Percentiles rank a stretch among this genome's conserved stretches.
phyloP scores from a whole-genome alignment of 2,888 invertebrate species.

The Deroplatys truncata region DNA sequence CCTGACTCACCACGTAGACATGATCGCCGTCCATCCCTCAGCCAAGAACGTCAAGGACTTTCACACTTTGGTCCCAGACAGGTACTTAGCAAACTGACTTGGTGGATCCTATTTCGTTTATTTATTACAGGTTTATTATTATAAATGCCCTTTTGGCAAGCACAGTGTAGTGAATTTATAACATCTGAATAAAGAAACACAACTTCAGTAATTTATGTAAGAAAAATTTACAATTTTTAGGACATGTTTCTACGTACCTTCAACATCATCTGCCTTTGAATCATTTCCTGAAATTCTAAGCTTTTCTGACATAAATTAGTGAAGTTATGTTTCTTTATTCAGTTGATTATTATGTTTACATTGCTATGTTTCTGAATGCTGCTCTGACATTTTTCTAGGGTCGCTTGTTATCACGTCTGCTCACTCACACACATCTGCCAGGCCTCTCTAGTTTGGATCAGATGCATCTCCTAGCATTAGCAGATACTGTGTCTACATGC shows the following conservation, averaged over 20 bases:
- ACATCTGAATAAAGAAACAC: too few relatives aligned
- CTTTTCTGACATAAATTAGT: too few relatives aligned
- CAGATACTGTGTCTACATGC: slow-evolving; percentile 95
- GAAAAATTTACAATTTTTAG: too few relatives aligned
- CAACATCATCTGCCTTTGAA: too few relatives aligned
- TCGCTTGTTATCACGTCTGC: slow-evolving; percentile 76
- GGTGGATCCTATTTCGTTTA: not conserved
- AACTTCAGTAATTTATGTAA: too few relatives aligned
- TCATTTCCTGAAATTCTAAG: too few relatives aligned
- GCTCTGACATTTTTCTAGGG: slow-evolving; percentile 45
- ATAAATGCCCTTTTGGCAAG: too few relatives aligned
- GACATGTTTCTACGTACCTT: too few relatives aligned
- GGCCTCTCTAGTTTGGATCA: slow-evolving; percentile 95
- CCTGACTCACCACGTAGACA: slow-evolving; percentile 52
- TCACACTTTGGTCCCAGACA: slow-evolving; percentile 86
- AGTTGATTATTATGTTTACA: too few relatives aligned
- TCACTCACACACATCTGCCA: slow-evolving; percentile 93
- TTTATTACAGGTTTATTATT: not conserved
- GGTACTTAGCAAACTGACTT: slow-evolving; percentile 43
- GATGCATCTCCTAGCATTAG: slow-evolving; percentile 98
- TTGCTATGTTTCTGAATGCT: too few relatives aligned
- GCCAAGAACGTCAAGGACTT: slow-evolving; percentile 66
- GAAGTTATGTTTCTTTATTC: too few relatives aligned
- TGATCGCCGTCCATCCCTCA: slow-evolving; percentile 63
- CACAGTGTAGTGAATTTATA: too few relatives aligned